Conservation (phyloP, 2,797 vertebrate genomes). For the Sebastes steindachneri region DNA sequence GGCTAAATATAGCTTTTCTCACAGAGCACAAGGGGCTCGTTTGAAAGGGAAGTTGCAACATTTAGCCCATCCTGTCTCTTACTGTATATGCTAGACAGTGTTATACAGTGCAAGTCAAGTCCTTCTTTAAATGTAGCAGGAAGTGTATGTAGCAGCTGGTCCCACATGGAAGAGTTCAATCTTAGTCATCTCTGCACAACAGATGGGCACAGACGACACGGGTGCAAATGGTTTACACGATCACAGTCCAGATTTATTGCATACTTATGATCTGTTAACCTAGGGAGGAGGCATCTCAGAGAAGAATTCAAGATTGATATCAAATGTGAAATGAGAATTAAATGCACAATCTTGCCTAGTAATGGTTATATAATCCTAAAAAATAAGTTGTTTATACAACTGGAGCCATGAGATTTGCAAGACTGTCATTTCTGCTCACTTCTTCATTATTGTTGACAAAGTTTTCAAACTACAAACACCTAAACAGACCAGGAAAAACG, state of each 20-base stretch:
- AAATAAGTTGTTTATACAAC: not conserved
- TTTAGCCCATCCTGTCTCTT: not conserved
- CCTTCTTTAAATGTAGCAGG: not conserved
- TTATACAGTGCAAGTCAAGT: not conserved
- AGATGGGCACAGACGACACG: not conserved
- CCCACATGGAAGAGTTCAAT: not conserved
- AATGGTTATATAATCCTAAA: not conserved
- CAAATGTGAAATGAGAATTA: not conserved
- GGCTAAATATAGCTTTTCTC: conserved; percentile 55
- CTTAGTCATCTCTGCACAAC: not conserved
- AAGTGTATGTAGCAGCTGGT: not conserved
- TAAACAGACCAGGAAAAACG: not conserved
- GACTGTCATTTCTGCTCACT: not conserved
- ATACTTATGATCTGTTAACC: not conserved
- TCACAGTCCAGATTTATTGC: not conserved
- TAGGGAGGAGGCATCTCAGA: not conserved
- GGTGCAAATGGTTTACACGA: not conserved
- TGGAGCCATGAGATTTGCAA: not conserved
- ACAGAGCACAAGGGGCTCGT: conserved; percentile 14
- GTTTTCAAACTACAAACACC: not conserved
- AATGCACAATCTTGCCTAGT: not conserved
- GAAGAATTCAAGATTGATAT: not conserved
- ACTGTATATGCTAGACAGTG: not conserved
- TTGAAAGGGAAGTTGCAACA: not conserved
- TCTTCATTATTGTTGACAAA: not conserved